phyloP scores from a whole-genome alignment of 2,888 invertebrate species.

The Agriopis leucophaearia region DNA sequence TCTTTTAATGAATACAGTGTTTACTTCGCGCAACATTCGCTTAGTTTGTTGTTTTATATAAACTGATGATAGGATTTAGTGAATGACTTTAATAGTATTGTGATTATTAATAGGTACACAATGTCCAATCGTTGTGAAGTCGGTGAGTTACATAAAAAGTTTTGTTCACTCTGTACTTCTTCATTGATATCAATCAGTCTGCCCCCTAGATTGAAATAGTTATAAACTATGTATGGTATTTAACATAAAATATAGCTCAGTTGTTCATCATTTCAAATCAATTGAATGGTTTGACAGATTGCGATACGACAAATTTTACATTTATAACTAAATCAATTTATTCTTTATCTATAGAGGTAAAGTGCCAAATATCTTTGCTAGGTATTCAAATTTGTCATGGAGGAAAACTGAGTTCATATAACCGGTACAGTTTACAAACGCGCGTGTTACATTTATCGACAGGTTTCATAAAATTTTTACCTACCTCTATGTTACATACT shows the following conservation, averaged over 20 bases:
- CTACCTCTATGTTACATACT: not conserved
- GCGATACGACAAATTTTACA: not conserved
- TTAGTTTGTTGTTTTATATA: conserved; percentile 38
- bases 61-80: conserved; percentile 44
- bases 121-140: conserved; percentile 58
- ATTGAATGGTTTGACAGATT: too few relatives aligned
- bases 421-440: not conserved
- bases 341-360: not conserved
- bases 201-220: not conserved
- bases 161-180: not conserved
- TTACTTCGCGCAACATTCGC: conserved; percentile 46
- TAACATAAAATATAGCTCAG: too few relatives aligned
- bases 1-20: conserved; percentile 56
- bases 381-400: too few relatives aligned
- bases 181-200: conserved; percentile 18
- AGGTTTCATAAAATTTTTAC: conserved; percentile 7
- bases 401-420: not conserved
- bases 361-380: not conserved
- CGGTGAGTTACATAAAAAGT: conserved; percentile 52
- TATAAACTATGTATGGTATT: not conserved
- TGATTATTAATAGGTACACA: conserved; percentile 41
- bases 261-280: too few relatives aligned
- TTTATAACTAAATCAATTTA: not conserved
- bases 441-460: conserved; percentile 2
- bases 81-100: conserved; percentile 42